phyloP scores from a whole-genome alignment of 2,797 vertebrate species.

The Epinephelus coioides region DNA sequence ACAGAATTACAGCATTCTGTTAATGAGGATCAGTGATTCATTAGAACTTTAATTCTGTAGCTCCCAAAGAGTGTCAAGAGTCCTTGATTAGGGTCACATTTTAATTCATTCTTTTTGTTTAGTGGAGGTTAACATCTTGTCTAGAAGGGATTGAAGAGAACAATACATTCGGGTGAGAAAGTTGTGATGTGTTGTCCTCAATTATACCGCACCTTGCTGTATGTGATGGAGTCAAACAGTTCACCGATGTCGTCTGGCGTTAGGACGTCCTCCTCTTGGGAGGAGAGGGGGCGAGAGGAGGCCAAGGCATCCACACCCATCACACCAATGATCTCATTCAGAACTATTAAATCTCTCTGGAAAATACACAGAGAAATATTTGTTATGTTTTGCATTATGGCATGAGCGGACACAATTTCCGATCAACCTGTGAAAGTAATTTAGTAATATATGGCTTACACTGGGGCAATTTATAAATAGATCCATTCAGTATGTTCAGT shows the following conservation, averaged over 20 bases:
- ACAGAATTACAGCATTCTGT: neutral
- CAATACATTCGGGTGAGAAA: neutral
- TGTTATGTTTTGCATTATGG: neutral
- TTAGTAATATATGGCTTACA: too few species aligned
- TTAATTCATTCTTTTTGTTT: neutral
- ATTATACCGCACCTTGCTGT: constrained; percentile 73
- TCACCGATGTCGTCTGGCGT: constrained; percentile 87
- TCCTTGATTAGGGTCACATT: neutral
- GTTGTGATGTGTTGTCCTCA: neutral
- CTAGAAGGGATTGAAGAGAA: neutral
- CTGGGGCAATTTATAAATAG: too few species aligned
- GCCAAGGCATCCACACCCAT: constrained; percentile 88
- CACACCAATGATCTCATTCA: constrained; percentile 84
- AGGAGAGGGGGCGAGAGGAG: constrained; percentile 90
- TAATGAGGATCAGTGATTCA: constrained; percentile 22
- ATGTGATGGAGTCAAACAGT: constrained; percentile 90
- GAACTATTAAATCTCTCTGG: constrained; percentile 91
- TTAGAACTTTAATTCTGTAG: neutral
- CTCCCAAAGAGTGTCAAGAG: neutral
- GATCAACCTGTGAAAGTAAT: neutral
- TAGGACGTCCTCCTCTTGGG: constrained; percentile 82
- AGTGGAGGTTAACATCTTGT: too few species aligned
- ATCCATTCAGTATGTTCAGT: neutral
- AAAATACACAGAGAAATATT: constrained; percentile 17
- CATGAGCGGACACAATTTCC: neutral